phyloP scores from a whole-genome alignment of 2,113 vertebrate species.

The Philantomba maxwellii region DNA sequence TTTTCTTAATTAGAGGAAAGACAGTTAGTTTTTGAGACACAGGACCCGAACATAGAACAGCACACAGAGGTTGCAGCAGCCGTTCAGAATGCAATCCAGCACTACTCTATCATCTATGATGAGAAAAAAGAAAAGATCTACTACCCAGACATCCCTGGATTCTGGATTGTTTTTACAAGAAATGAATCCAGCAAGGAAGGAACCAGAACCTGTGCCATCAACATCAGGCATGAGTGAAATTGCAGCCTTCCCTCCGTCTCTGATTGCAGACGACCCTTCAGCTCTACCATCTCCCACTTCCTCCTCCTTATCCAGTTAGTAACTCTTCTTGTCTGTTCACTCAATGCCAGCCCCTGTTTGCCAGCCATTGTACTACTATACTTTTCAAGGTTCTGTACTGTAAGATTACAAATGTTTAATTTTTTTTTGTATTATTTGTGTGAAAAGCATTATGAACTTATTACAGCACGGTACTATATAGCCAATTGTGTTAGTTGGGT shows the following conservation, averaged over 20 bases:
- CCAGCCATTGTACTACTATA: background rate
- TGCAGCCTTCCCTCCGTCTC: background rate
- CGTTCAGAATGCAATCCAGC: background rate
- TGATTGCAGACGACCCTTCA: background rate
- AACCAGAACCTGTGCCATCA: background rate
- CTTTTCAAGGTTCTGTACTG: background rate
- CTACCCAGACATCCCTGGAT: background rate
- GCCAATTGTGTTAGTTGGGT: background rate
- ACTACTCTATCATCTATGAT: background rate
- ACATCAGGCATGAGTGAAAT: background rate
- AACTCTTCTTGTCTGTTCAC: background rate
- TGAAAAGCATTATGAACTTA: background rate
- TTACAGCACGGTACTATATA: background rate
- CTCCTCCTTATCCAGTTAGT: background rate
- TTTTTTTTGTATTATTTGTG: background rate
- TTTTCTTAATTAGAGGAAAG: background rate
- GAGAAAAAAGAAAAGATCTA: background rate
- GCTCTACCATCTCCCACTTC: background rate
- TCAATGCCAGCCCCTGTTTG: background rate
- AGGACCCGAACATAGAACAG: background rate
- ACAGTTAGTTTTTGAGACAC: background rate
- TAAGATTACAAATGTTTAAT: background rate
- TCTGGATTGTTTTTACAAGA: background rate
- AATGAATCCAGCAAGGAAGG: background rate
- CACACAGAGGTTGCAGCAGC: background rate